Percentiles rank a stretch among this genome's conserved stretches.
Evolutionary conservation across 2,113 vertebrate species (phyloP).

Genomic region (Aphyosemion australe): DNA sequence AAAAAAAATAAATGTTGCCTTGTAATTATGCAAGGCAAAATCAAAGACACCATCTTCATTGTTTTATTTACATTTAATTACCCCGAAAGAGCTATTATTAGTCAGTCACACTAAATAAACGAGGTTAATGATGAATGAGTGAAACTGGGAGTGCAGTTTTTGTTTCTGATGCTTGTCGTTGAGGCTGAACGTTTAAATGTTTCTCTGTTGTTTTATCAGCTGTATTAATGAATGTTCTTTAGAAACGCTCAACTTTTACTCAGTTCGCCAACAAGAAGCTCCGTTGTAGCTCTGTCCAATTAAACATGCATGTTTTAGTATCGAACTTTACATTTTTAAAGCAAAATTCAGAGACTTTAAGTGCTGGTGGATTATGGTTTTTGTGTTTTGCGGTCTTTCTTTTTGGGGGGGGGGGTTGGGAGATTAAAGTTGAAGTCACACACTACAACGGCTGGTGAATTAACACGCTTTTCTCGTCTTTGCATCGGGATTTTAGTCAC

Average conservation of each 20-base stretch:
- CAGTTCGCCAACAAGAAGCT: too few relatives aligned
- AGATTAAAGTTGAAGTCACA: neutral
- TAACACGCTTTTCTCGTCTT: neutral
- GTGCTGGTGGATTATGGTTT: neutral
- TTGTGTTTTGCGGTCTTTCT: neutral
- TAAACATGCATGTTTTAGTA: too few relatives aligned
- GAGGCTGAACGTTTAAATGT: neutral
- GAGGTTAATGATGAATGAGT: neutral
- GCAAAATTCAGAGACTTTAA: neutral
- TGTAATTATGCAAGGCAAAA: neutral
- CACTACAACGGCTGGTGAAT: neutral
- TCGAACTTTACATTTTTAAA: neutral
- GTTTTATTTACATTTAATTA: neutral
- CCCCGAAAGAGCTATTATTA: neutral
- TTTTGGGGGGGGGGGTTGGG: too few relatives aligned
- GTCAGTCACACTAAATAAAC: neutral
- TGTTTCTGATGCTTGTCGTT: neutral
- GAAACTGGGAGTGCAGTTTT: too few relatives aligned
- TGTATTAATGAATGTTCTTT: too few relatives aligned
- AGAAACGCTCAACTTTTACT: too few relatives aligned
- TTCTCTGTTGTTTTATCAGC: too few relatives aligned
- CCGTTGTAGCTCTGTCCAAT: too few relatives aligned
- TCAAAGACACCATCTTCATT: neutral
- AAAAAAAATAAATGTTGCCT: slow-evolving; percentile 2
- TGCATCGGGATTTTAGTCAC: neutral